A percentile compares a stretch with the other conserved stretches of the same genome.
phyloP scores from a whole-genome alignment of 2,113 vertebrate species.

The Phylloscopus whistleri region DNA sequence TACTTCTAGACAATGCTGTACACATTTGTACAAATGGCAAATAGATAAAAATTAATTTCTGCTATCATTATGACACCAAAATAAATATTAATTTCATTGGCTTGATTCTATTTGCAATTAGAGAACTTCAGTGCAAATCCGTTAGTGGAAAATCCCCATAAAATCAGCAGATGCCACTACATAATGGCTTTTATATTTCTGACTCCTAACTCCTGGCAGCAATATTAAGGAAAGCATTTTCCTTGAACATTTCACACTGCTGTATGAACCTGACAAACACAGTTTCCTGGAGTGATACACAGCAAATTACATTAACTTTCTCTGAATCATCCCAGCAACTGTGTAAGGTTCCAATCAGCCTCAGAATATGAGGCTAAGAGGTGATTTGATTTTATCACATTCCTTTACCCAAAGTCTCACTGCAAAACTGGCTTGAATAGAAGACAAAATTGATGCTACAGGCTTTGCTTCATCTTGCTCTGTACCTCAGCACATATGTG shows the following conservation, averaged over 20 bases:
- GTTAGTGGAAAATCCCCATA: not conserved
- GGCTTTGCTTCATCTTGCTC: not conserved
- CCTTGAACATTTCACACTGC: not conserved
- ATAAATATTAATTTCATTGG: not conserved
- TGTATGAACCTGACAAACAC: not conserved
- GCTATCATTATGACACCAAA: not conserved
- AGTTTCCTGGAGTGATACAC: conserved; percentile 7
- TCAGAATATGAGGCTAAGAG: conserved; percentile 20
- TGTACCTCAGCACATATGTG: not conserved
- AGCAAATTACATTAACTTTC: conserved; percentile 50
- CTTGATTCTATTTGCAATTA: not conserved
- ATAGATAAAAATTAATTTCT: not conserved
- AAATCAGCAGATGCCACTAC: not conserved
- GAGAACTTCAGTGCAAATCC: not conserved
- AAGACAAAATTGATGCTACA: conserved; percentile 27
- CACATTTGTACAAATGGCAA: not conserved
- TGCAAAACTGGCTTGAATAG: conserved; percentile 6
- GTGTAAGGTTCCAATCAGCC: conserved; percentile 21
- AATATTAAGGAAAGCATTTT: not conserved
- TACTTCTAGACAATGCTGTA: not conserved
- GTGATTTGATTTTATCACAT: conserved; percentile 45
- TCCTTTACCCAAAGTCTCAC: not conserved
- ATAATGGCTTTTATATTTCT: not conserved
- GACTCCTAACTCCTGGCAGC: not conserved
- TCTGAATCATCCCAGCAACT: conserved; percentile 27